phyloP scores from a whole-genome alignment of 1,140 invertebrate species.

The Cyphomyrmex costatus region DNA sequence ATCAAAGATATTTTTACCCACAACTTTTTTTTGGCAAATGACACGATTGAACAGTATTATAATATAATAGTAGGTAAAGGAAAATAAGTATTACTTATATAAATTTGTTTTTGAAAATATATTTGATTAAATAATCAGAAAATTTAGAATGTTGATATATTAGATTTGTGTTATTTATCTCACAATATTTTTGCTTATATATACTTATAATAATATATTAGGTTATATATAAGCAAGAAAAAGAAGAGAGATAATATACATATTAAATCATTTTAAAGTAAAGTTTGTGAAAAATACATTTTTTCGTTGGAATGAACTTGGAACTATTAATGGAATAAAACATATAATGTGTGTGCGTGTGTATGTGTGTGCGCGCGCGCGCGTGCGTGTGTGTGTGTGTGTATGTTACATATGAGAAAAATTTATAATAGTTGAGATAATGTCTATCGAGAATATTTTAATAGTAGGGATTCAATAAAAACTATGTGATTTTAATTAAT shows the following conservation, averaged over 20 bases:
- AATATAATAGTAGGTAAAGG: conserved; percentile 5
- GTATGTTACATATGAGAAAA: not conserved
- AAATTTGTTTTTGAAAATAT: not conserved
- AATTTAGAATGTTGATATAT: not conserved
- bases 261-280: not conserved
- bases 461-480: not conserved
- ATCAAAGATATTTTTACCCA: not conserved
- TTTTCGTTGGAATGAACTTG: not conserved
- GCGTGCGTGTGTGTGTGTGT: too few relatives aligned
- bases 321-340: not conserved
- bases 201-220: not conserved
- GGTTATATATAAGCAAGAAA: not conserved
- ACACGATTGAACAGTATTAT: conserved; percentile 24
- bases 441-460: not conserved
- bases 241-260: not conserved
- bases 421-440: not conserved
- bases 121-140: not conserved
- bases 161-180: not conserved
- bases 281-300: not conserved
- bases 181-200: not conserved
- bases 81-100: conserved; percentile 17
- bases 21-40: not conserved
- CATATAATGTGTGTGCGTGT: too few relatives aligned
- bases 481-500: not conserved
- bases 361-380: too few relatives aligned